A percentile compares a stretch with the other conserved stretches of the same genome.
Evolutionary conservation across 2,797 vertebrate species (phyloP).

Genomic region (Coracias cyanogaster): DNA sequence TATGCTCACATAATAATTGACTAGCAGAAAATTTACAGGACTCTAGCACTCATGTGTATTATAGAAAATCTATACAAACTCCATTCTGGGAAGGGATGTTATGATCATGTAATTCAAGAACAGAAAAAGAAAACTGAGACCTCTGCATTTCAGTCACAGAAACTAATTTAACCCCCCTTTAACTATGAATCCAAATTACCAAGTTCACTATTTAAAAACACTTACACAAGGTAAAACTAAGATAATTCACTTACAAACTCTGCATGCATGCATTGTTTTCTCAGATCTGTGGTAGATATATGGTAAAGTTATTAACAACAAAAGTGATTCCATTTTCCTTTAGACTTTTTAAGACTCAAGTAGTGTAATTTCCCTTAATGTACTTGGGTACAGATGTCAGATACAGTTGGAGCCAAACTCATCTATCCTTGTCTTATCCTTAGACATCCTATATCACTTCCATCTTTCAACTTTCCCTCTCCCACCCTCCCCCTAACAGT

Average conservation of each 20-base stretch:
- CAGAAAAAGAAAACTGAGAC: neutral
- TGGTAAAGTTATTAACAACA: neutral
- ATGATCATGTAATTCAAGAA: neutral
- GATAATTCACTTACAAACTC: neutral
- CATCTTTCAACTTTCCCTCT: neutral
- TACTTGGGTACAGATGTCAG: neutral
- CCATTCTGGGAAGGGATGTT: neutral
- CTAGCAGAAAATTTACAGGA: constrained; percentile 29
- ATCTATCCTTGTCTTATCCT: neutral
- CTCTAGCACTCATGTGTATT: neutral
- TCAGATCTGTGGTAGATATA: neutral
- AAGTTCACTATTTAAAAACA: neutral
- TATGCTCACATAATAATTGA: constrained; percentile 7
- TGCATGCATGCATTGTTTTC: neutral
- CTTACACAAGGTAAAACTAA: neutral
- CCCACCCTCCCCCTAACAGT: neutral
- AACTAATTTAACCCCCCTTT: neutral
- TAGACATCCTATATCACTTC: neutral
- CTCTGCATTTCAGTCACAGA: neutral
- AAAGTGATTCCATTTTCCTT: neutral
- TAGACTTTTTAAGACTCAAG: neutral
- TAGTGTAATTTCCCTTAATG: neutral
- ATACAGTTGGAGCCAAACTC: neutral
- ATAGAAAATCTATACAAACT: constrained; percentile 42
- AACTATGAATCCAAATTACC: neutral